phyloP scores from a whole-genome alignment of 2,113 vertebrate genomes.

The Herpetotheres cachinnans region DNA sequence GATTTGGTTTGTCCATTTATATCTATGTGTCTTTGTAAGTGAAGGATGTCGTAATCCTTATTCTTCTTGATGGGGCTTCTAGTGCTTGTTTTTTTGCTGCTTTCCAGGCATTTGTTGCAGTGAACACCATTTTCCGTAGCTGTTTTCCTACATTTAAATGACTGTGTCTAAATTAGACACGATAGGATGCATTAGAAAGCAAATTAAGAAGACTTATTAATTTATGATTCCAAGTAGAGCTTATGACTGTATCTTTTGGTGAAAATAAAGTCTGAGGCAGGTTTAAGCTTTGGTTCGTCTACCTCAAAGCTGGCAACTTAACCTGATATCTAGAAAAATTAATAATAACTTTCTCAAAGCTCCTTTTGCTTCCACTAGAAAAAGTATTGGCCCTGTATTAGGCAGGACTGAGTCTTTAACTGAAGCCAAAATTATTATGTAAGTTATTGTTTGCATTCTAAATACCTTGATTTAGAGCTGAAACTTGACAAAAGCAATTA shows the following conservation, averaged over 20 bases:
- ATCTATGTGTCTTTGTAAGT: not conserved
- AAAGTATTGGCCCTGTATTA: not conserved
- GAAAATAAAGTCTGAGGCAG: not conserved
- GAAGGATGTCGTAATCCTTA: not conserved
- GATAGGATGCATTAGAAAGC: not conserved
- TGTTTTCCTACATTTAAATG: not conserved
- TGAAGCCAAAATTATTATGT: not conserved
- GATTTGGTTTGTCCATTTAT: not conserved
- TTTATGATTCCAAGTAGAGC: not conserved
- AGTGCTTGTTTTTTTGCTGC: not conserved
- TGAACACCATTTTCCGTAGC: not conserved
- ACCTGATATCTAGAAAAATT: not conserved
- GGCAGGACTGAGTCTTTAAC: not conserved
- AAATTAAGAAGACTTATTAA: not conserved
- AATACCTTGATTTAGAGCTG: not conserved
- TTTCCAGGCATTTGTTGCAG: not conserved
- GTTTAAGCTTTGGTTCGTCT: not conserved
- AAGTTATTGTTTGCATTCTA: not conserved
- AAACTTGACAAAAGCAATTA: not conserved
- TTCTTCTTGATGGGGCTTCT: not conserved
- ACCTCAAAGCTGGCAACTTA: not conserved
- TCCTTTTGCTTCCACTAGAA: not conserved
- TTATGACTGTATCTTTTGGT: not conserved
- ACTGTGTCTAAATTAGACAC: not conserved
- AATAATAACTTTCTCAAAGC: not conserved